Evolutionary conservation across 2,888 invertebrate genomes (phyloP), one percentile per base, ranked within the genome.

Genomic region (Fabriciana adippe): DNA sequence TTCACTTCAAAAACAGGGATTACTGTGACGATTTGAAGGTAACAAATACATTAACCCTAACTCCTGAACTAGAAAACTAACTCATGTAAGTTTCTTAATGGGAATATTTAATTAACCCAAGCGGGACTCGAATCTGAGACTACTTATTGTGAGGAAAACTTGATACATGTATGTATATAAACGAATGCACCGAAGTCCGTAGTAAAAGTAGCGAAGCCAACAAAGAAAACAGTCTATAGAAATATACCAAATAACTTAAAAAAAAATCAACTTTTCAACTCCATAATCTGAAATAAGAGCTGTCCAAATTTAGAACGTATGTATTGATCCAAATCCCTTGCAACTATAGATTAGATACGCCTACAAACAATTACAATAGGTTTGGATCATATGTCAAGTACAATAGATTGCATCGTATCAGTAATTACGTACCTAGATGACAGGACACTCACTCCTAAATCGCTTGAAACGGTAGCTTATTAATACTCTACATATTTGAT

Each of bases 341-440:
- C 61, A 71, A 47, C 63, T 62, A 61, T 61, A 74, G 77, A 77
- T 77, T 74, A 77, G 76, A 77, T 77, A 76, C 67, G 69, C 69
- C 72, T 72, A 70, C 73, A 57, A 14, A 66, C 64, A 71, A 71
- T 73, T 73, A 73, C 74, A 70, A 68, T 73, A 69, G 60, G 67
- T 60, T 61, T 67, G 59, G 47, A 64, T 64, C 63, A 69, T 66
- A 57, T 53, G 1, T 41, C 2, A 51, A 70, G 64, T 53, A 69
- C 61, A 61, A 61, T 57, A 66, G 68, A 65, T 64, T 65, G 31
- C 41, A 11, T 41, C 16, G 18, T 48, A 61, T 55, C 54, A 48
- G 51, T 71, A 69, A 69, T 68, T 66, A 66, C 57, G 35, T 57
- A 31, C 50, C 26, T 35, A 35, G 48, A 59, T 59, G 31, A 53